Evolutionary conservation across 2,797 vertebrate genomes (phyloP), one percentile per base, ranked within the genome.

Genomic region (Myiotriccus ornatus): DNA sequence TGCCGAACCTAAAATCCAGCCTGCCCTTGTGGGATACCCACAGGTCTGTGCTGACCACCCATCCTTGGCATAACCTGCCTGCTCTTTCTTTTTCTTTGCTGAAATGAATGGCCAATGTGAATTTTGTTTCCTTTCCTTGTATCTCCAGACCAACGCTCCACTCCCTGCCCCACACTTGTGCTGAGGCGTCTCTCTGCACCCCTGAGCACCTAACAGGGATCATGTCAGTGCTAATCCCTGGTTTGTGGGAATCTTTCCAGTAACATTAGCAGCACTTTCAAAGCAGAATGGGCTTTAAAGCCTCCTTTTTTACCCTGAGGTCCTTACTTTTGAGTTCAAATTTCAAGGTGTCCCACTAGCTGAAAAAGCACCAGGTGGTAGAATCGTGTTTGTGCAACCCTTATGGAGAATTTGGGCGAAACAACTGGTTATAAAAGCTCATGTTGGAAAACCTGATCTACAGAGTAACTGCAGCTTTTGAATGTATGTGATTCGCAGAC

Each of bases 401-500:
- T 95, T 13, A 1, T 12, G 44, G 76, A 95, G 46, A 91, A 80
- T 20, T n/a, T 81, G 83, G 63, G 47, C 50, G 35, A 91, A 90
- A 37, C 79, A 63, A 89, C 7, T 52, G 78, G 19, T 74, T 92
- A 53, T 85, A 91, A 89, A 94, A 95, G 79, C 55, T 93, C 79
- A 35, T 28, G 2, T 70, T 60, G 75, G 64, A 64, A 91, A 93
- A 93, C 52, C 12, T 44, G 27, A 85, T 90, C 15, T 71, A 52
- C 41, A 37, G 50, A 88, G 39, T 90, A 32, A 79, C 62, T 93
- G 84, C 22, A 30, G 87, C 82, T 95, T 90, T 88, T 94, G 96
- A 96, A 96, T 96, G 95, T 96, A 93, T 63, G 95, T 81, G 80
- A 71, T 94, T 94, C 76, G 89, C 75, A 92, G 70, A 69, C 59